Base-by-base conservation (phyloP, 2,113 vertebrate species). In the Tapirus terrestris region DNA sequence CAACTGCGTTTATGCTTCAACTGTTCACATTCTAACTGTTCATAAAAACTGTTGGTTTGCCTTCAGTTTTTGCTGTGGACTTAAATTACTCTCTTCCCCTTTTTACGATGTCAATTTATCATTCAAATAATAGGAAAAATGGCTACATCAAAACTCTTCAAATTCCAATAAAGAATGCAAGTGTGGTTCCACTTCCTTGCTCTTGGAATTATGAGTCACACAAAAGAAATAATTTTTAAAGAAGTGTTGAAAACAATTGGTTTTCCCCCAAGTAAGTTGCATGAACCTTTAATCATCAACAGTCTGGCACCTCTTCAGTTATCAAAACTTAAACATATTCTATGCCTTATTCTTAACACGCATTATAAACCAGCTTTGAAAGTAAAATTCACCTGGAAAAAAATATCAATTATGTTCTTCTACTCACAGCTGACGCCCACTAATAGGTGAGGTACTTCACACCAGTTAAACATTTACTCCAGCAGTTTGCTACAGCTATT, bases 181-280 rank as follows among this genome's bases (percentile, higher is more conserved):
- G 16, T 60, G 51, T 9, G 5, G 65, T 68, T 97, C 45, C 43
- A 14, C 73, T 97, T 91, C 87, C 33, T 83, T 92, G 61, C 65
- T 95, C 23, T 53, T 95, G 65, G 43, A 77, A 73, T 96, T 97
- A 98, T 95, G 36, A 97, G 31, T 48, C 45, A 97, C 0, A 94
- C 29, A 39, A 96, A 98, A 65, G 5, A 85, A 51, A 73, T 65
- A 87, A 58, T 45, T 95, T 95, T 8, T 79, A 61, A 96, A 89
- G 61, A 31, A 90, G 9, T 82, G 76, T 3, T 33, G 56, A 83
- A 95, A 97, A 92, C 36, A 91, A 81, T 1, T 61, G 12, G 1
- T 56, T 86, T n/a, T 27, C 33, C 2, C 8, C 17, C 25, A 36
- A 43, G 23, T 60, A 36, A 89, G 58, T 14, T 91, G 17, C 68